Percentiles rank a stretch among this genome's conserved stretches.
These are phyloP conservation scores for Phengaris arion DNA, from an alignment of 2,888 invertebrate species.

Conservation along the genomic window DNA sequence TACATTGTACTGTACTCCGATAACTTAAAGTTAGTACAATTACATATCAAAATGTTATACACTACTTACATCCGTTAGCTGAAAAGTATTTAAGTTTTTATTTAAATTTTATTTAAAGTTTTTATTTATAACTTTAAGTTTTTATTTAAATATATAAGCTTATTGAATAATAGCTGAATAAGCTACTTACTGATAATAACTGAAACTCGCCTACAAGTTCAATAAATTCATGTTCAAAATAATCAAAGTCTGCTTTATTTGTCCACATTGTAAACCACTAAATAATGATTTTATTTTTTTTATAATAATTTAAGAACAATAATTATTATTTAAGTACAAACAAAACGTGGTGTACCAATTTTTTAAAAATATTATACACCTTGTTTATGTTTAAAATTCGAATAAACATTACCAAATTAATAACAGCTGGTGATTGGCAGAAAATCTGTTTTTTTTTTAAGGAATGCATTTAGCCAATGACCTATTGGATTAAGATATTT, in stretches of 20 bases:
- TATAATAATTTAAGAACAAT: not conserved
- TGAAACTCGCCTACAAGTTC: slow-evolving; percentile 63
- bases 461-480: not conserved
- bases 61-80: too few relatives aligned
- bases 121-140: not conserved
- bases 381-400: not conserved
- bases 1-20: too few relatives aligned
- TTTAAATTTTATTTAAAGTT: too few relatives aligned
- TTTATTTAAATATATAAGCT: not conserved
- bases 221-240: slow-evolving; percentile 61
- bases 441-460: not conserved
- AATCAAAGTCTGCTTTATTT: slow-evolving; percentile 55
- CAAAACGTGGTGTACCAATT: too few relatives aligned
- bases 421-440: not conserved
- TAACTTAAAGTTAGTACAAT: too few relatives aligned
- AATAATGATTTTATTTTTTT: not conserved
- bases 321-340: too few relatives aligned
- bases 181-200: slow-evolving; percentile 53
- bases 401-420: not conserved
- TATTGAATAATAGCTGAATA: not conserved
- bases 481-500: not conserved
- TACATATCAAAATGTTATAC: too few relatives aligned
- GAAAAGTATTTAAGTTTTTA: not conserved
- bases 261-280: slow-evolving; percentile 39
- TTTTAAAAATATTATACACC: too few relatives aligned